Base-by-base conservation (phyloP, 2,888 invertebrate species). In the Orthonevra nobilis region DNA sequence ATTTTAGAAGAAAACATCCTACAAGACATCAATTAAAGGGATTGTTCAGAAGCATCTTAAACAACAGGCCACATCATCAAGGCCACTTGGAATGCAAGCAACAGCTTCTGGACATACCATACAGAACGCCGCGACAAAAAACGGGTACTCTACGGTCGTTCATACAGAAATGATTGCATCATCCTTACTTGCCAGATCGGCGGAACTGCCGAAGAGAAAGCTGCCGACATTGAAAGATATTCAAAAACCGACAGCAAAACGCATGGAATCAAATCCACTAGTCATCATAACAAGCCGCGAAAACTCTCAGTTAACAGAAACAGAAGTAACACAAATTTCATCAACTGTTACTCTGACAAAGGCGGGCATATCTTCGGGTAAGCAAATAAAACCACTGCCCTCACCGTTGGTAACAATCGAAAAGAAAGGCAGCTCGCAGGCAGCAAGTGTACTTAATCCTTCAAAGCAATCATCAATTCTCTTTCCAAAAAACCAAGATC, bases 341-440 rank as follows among this genome's bases (percentile, higher is more conserved):
- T 74, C 81, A 10, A 69, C 74, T 10, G 81, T 81, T n/a, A 74
- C 81, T 6, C 52, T 81, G 15, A 81, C 74, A 26, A 81, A 81
- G 19, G 50, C 58, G 0, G 12, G 50, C 9, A 12, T 58, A 2
- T 5, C 34, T 1, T 20, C 32, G 3, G 9, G 20, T 17, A 81
- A 81, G 32, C 68, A 48, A 54, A 12, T 26, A 7, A 81, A 74
- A 52, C n/a, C 38, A 0, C 12, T 44, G 10, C 58, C 42, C 10
- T 69, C 79, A 9, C 73, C 81, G 6, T 46, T 64, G 34, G 58
- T 74, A 4, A 74, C 81, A 20, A 74, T 81, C 9, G 68, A 74
- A 46, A 68, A 74, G 30, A 81, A 74, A 6, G 20, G 54, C 4
- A 60, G 6, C 36, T 40, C 10, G 12, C 2, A n/a, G 9, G 7